Conservation (phyloP, 2,113 vertebrate genomes). For the Philantomba maxwellii region DNA sequence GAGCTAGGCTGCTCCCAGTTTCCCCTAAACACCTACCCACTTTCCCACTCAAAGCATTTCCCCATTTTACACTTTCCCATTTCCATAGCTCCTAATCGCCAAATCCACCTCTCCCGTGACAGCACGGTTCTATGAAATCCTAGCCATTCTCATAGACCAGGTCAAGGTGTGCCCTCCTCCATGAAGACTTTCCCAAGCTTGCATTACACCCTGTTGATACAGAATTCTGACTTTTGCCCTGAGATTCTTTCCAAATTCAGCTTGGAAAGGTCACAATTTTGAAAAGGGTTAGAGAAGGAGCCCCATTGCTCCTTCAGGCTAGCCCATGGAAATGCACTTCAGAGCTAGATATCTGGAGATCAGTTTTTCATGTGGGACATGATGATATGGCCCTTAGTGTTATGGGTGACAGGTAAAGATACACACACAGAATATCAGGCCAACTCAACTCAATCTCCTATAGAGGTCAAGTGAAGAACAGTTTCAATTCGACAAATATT, state of each 20-base stretch:
- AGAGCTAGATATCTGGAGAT: neutral
- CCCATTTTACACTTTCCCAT: neutral
- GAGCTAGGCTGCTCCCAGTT: neutral
- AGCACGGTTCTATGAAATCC: neutral
- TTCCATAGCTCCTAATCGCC: neutral
- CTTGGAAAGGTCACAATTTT: neutral
- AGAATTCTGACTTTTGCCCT: neutral
- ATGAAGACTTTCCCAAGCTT: neutral
- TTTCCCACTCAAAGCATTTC: neutral
- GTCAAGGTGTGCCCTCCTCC: neutral
- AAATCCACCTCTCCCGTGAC: neutral
- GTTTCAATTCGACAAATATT: neutral
- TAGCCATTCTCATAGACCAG: neutral
- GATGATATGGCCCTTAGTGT: neutral
- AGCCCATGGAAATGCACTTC: neutral
- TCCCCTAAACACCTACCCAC: neutral
- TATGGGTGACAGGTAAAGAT: neutral
- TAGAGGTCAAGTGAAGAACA: neutral
- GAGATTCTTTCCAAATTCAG: neutral
- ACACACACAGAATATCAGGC: neutral
- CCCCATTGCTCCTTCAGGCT: neutral
- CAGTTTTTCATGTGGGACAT: neutral
- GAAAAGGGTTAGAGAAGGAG: neutral
- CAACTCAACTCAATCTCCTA: neutral
- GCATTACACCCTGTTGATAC: fast-evolving